Base-by-base conservation (phyloP, 2,113 vertebrate species). In the Stigmatopora nigra region DNA sequence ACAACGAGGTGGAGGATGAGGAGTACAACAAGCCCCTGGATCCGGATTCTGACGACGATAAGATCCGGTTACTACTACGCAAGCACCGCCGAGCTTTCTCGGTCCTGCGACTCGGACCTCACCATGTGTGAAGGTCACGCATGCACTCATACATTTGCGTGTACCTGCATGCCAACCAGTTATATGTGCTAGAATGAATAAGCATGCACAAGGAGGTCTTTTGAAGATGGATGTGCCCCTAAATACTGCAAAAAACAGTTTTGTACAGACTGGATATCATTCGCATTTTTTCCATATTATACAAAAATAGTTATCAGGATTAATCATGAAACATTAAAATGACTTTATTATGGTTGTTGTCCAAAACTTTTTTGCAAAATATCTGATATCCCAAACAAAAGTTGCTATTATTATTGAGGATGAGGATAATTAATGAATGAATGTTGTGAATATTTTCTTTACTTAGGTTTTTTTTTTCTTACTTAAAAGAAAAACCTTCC, bases 21-120 rank as follows among this genome's bases (percentile, higher is more conserved):
- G 96, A 98, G 77, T 98, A 99, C 91, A 96, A 96, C 92, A 99
- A 94, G 70, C 95, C 95, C 0, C 88, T 99, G 81, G 95, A 98
- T 85, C 96, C 96, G 0, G 95, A 98, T 84, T 97, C 94, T 0
- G 96, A 99, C 12, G 96, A 98, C 0, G 95, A 99, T 84, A 99
- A 99, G 91, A 96, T 99, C 78, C 92, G 95, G 0, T 90, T 96
- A 86, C 90, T 98, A 73, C 88, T 99, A 72, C 92, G 95, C 81
- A 98, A 97, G 87, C 96, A 97, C 83, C 92, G 94, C 19, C 85
- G 94, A 0, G 93, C 95, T 16, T 98, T 98, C 89, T 96, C 95
- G 0, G 92, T 94, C 60, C 92, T 97, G 65, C 91, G 94, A 66
- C 88, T 98, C 75, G 93, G 94, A 19, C 88, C 94, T 0, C 94